Percentiles rank a stretch among this genome's conserved stretches.
phyloP scores from a whole-genome alignment of 2,113 vertebrate genomes.

The Ciconia stormi region DNA sequence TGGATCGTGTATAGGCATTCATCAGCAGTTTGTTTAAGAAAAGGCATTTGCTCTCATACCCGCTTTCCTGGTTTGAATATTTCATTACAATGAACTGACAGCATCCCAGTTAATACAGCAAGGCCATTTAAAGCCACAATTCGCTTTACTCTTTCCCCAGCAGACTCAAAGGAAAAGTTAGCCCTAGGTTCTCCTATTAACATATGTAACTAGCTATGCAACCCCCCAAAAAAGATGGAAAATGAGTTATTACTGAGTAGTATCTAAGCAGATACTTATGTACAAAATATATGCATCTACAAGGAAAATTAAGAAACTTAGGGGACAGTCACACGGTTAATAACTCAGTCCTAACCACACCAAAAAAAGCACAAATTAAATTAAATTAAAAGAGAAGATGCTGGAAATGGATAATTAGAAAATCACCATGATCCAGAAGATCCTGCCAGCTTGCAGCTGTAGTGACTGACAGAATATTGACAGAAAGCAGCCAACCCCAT shows the following conservation, averaged over 20 bases:
- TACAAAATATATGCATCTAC: not conserved
- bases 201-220: not conserved
- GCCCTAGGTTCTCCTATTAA: not conserved
- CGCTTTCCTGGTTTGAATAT: not conserved
- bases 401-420: slow-evolving; percentile 28
- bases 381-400: not conserved
- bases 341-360: not conserved
- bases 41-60: not conserved
- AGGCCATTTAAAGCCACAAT: not conserved
- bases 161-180: not conserved
- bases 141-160: not conserved
- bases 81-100: not conserved
- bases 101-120: not conserved
- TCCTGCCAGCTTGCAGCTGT: not conserved
- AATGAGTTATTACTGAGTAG: not conserved
- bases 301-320: not conserved
- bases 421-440: slow-evolving; percentile 7
- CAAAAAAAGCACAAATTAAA: not conserved
- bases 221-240: not conserved
- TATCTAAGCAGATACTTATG: not conserved
- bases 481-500: slow-evolving; percentile 38
- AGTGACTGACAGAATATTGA: slow-evolving; percentile 29
- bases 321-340: not conserved
- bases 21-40: not conserved
- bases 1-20: not conserved